Evolutionary conservation across 2,888 invertebrate species (phyloP).

Genomic region (Odontocolon sp.): DNA sequence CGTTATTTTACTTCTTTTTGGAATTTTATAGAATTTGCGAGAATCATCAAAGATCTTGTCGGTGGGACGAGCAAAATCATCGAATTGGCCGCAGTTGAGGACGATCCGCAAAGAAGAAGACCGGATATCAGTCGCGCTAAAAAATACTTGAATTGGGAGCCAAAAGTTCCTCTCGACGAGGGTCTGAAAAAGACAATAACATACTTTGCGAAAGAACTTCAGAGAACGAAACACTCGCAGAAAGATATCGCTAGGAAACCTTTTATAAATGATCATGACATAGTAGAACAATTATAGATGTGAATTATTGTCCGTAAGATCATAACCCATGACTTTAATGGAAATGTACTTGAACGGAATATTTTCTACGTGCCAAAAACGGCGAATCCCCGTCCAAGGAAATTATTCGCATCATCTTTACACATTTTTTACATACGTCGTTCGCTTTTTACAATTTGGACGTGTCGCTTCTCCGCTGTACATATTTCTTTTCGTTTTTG

Average conservation of each 20-base stretch:
- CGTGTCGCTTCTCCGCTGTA: not conserved
- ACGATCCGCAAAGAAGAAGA: slow-evolving; percentile 96
- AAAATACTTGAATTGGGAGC: slow-evolving; percentile 93
- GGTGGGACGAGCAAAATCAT: slow-evolving; percentile 93
- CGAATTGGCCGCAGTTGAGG: slow-evolving; percentile 93
- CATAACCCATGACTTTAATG: too few species aligned
- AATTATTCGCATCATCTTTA: not conserved
- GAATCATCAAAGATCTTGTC: slow-evolving; percentile 91
- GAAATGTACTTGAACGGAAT: too few species aligned
- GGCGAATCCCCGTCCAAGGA: not conserved
- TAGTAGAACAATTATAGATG: slow-evolving; percentile 75
- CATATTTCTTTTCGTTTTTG: not conserved
- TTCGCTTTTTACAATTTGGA: not conserved
- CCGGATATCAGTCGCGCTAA: slow-evolving; percentile 97
- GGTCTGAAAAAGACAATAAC: slow-evolving; percentile 96
- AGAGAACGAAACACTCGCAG: slow-evolving; percentile 84
- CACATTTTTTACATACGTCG: not conserved
- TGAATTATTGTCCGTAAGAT: too few species aligned
- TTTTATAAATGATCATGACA: slow-evolving; percentile 77
- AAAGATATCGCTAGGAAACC: slow-evolving; percentile 79
- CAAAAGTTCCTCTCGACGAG: slow-evolving; percentile 91
- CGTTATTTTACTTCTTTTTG: not conserved
- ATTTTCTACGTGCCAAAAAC: slow-evolving; percentile 69
- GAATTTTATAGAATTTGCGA: slow-evolving; percentile 88
- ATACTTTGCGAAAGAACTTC: slow-evolving; percentile 95